Base-by-base conservation (phyloP, 2,888 invertebrate species). In the Tholera decimalis region DNA sequence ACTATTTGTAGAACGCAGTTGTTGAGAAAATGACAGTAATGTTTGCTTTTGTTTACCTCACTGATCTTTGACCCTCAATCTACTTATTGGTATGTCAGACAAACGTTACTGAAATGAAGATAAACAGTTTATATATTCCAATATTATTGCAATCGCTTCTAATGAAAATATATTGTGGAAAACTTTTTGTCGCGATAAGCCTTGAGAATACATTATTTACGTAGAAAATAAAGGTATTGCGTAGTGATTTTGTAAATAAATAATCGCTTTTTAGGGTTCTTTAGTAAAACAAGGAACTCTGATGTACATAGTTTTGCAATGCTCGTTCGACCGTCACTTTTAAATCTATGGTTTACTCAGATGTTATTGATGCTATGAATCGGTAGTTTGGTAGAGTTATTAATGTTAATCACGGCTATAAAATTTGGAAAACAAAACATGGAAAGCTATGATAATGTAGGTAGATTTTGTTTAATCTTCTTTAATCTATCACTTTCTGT, bases 1-100 rank as follows among this genome's bases (percentile, higher is more conserved):
- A 11, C 28, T 44, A 59, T 74, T 67, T 28, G 7, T n/a, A 37
- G 35, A 58, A 71, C 74, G 54, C 44, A 55, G 30, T 41, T 50
- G 44, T 67, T 67, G 0, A 22, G 58, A 22, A 37, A 54, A 59
- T 59, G n/a, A 50, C 33, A 22, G 30, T 6, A 1, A 9, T 33
- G 41, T 22, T 63, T 39, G 3, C 4, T 41, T 22, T 69, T 63
- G 53, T 53, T 71, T 37, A 49, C 47, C 8, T 22, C 20, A 22
- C 1, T 5, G n/a, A 51, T 18, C 50, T 67, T 71, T 61, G 71
- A 71, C 35, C 33, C 30, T 28, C 11, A 22, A 33, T 11, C 33
- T 61, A 33, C n/a, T 28, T 46, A 51, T 33, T 13, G 1, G 4
- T 28, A 59, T 22, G 22, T 28, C 39, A 51, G 9, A 22, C 22